A percentile compares a stretch with the other conserved stretches of the same genome.
These are phyloP conservation scores for Diarsia brunnea DNA, from an alignment of 2,888 invertebrate species.

Conservation along the genomic window DNA sequence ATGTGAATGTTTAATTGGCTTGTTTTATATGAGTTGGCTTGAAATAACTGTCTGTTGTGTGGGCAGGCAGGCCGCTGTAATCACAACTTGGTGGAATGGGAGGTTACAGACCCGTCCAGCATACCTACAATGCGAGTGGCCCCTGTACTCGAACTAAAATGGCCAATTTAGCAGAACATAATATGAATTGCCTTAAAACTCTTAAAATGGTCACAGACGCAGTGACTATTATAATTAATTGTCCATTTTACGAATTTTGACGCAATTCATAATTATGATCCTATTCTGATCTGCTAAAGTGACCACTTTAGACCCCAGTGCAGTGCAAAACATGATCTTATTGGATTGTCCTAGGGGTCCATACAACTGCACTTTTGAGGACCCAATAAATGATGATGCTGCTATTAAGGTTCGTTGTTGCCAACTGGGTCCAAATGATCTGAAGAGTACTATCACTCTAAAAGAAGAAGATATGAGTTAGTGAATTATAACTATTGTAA, in stretches of 20 bases:
- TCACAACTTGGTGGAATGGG: background rate
- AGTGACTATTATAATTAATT: too few relatives aligned
- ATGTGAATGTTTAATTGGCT: background rate
- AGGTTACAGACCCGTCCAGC: background rate
- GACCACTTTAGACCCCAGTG: background rate
- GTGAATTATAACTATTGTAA: background rate
- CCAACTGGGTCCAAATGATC: background rate
- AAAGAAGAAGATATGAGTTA: background rate
- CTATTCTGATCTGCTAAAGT: too few relatives aligned
- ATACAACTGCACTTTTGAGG: background rate
- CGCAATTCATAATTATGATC: too few relatives aligned
- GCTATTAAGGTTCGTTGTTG: background rate
- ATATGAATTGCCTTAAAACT: too few relatives aligned
- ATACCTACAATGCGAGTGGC: background rate
- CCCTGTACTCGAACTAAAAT: too few relatives aligned
- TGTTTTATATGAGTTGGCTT: background rate
- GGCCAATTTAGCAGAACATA: too few relatives aligned
- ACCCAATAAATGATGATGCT: background rate
- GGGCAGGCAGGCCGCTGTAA: background rate
- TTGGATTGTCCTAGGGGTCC: background rate
- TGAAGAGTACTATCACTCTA: background rate
- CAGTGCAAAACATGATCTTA: background rate
- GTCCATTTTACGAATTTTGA: too few relatives aligned
- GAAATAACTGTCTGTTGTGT: background rate
- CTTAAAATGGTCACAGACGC: too few relatives aligned